These are phyloP conservation scores for Achlya flavicornis DNA, from an alignment of 2,888 invertebrate genomes.

Conservation along the genomic window DNA sequence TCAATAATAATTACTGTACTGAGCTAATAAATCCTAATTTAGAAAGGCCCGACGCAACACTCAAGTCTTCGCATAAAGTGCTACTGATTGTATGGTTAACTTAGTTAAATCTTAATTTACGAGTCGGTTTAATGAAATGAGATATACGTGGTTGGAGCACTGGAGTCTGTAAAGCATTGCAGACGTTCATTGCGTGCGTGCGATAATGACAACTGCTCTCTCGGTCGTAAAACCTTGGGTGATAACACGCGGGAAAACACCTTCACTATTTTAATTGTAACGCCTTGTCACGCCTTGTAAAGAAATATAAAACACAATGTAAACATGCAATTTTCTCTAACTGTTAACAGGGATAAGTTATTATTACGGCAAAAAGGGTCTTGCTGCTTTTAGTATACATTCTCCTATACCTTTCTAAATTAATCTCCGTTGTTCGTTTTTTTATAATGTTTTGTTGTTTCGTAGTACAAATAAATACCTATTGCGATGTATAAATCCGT, in stretches of 20 bases:
- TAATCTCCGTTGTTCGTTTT: too few species aligned
- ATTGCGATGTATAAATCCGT: neutral
- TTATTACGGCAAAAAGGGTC: too few species aligned
- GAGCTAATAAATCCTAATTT: too few species aligned
- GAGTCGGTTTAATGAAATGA: conserved; percentile 30
- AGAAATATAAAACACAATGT: neutral
- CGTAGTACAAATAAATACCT: neutral
- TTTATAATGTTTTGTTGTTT: too few species aligned
- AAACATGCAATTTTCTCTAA: neutral
- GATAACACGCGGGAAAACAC: neutral
- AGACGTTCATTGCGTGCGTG: conserved; percentile 28
- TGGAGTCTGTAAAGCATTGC: conserved; percentile 27
- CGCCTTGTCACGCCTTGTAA: neutral
- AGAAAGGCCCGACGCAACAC: neutral
- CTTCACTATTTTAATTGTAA: neutral
- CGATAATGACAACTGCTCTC: conserved; percentile 24
- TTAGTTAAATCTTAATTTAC: conserved; percentile 39
- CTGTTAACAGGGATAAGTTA: too few species aligned
- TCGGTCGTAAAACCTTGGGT: conserved; percentile 11
- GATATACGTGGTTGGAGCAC: conserved; percentile 34
- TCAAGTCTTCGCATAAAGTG: neutral
- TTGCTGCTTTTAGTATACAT: too few species aligned
- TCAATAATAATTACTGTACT: too few species aligned
- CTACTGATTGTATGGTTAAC: conserved; percentile 13
- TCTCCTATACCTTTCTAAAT: too few species aligned